Base-by-base conservation (phyloP, 1,140 invertebrate genomes). In the Cydia fagiglandana region DNA sequence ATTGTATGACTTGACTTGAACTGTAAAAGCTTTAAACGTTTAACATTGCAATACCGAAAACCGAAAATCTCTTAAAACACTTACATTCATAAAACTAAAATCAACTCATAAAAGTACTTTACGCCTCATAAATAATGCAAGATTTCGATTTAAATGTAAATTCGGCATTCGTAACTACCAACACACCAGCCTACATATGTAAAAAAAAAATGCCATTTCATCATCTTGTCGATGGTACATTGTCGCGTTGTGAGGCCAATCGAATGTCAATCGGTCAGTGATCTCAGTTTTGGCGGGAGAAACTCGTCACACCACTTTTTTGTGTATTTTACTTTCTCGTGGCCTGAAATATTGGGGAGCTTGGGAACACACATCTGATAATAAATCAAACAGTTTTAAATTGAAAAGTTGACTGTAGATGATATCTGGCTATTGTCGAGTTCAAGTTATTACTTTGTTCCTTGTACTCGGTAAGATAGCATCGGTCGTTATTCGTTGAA, bases 251-350 rank as follows among this genome's bases (percentile, higher is more conserved):
- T 79, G 77, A 64, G 76, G 66, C 66, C 73, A 80, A 88, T 88
- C 84, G 88, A 88, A 88, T 92, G 89, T 90, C 89, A 91, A 87
- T 85, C 85, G 89, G 90, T 88, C 90, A 89, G 41, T 88, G 88
- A 84, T 81, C 88, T 86, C 81, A 15, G 85, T 89, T 92, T 92
- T 89, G 89, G 90, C 88, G 89, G 88, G 88, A 89, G 89, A 91
- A 92, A 92, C 90, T 90, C 79, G 85, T 82, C 83, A 66, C 82
- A 80, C 84, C 74, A 84, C 83, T 91, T 91, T 89, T 91, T 91
- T 92, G 85, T 90, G 84, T 90, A 83, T 88, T 90, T 92, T 91
- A 92, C 90, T 92, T 92, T 92, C 90, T 92, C 88, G 85, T 64
- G 76, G 56, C 74, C 75, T 76, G 79, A 76, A 61, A 80, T 81